A percentile compares a stretch with the other conserved stretches of the same genome.
These are phyloP conservation scores for Brenthis ino DNA, from an alignment of 2,888 invertebrate species.

Conservation along the genomic window DNA sequence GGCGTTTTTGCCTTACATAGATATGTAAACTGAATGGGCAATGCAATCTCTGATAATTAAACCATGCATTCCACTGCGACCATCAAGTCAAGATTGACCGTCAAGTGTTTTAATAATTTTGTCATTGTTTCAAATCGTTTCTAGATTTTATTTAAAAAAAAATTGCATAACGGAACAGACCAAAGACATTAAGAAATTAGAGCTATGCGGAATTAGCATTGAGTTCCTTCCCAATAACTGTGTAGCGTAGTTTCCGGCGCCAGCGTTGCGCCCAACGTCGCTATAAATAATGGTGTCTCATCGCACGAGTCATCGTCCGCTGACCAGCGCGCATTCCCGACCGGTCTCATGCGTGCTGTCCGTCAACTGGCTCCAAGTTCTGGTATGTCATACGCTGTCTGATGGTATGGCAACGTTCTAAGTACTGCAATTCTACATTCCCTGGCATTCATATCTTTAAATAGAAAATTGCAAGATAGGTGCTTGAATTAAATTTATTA, in stretches of 20 bases:
- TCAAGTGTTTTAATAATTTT: too few relatives aligned
- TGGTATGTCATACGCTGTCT: constrained; percentile 31
- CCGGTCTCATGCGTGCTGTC: constrained; percentile 66
- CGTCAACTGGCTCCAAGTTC: constrained; percentile 53
- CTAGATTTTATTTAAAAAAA: too few relatives aligned
- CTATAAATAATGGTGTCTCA: constrained; percentile 81
- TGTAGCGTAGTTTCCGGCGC: constrained; percentile 75
- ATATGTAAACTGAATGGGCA: too few relatives aligned
- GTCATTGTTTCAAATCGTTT: too few relatives aligned
- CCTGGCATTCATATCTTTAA: background rate
- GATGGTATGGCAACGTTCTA: constrained; percentile 26
- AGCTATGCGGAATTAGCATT: constrained; percentile 41
- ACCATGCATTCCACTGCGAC: too few relatives aligned
- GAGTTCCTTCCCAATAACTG: constrained; percentile 67
- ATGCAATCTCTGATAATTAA: too few relatives aligned
- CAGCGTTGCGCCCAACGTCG: constrained; percentile 62
- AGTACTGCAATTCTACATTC: constrained; percentile 7
- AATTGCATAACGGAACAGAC: too few relatives aligned
- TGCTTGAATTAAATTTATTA: background rate
- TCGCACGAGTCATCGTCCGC: constrained; percentile 77
- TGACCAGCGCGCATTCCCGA: constrained; percentile 55
- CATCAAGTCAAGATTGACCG: too few relatives aligned
- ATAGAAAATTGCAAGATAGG: background rate
- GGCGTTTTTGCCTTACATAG: too few relatives aligned
- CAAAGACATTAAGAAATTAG: background rate